Conservation (phyloP, 1,140 invertebrate genomes). For the Papilio polytes region DNA sequence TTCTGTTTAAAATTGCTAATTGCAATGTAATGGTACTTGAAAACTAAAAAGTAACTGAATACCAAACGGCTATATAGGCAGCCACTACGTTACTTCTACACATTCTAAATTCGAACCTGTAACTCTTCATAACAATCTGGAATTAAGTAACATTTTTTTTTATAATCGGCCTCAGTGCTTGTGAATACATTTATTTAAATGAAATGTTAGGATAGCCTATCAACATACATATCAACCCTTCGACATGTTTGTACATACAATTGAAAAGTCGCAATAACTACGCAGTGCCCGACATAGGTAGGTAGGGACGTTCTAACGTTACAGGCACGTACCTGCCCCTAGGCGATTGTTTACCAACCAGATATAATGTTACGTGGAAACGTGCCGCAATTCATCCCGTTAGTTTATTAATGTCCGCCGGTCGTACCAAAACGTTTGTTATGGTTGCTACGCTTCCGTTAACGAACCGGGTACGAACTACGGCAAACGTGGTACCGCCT, state of each 20-base stretch:
- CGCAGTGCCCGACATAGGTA: background rate
- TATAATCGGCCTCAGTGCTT: too few species aligned
- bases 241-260: background rate
- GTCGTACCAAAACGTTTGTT: constrained; percentile 18
- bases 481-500: constrained; percentile 50
- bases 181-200: too few species aligned
- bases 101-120: background rate
- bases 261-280: constrained; percentile 8
- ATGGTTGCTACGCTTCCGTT: constrained; percentile 16
- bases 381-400: constrained; percentile 35
- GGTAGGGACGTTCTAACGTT: constrained; percentile 34
- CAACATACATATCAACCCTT: too few species aligned
- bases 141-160: background rate
- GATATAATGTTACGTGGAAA: constrained; percentile 38
- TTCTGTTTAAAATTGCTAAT: background rate
- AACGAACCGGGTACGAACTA: constrained; percentile 40
- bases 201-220: background rate
- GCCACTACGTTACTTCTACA: background rate
- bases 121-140: background rate
- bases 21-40: background rate
- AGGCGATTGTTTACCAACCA: constrained; percentile 30
- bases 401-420: constrained; percentile 37
- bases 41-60: background rate
- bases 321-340: constrained; percentile 29
- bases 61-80: background rate